Evolutionary conservation across 2,888 invertebrate species (phyloP), one percentile per base, ranked within the genome.

Genomic region (Norana najaformis): DNA sequence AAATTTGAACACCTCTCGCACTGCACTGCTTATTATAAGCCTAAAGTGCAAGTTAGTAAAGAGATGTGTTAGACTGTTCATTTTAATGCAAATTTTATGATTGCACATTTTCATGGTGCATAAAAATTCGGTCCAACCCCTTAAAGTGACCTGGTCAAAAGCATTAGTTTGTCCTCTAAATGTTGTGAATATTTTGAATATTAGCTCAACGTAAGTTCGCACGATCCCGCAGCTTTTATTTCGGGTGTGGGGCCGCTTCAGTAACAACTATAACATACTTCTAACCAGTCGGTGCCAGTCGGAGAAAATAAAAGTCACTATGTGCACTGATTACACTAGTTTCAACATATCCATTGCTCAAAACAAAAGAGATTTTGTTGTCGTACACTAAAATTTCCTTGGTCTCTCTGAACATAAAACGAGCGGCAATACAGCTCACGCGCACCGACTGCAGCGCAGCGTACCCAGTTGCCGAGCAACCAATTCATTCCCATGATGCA

Each of bases 381-480:
- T 53, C 30, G 23, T 69, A 69, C 30, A 30, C 69, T 2, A 69
- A 0, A 69, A 69, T 69, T 69, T 8, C 47, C 47, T 69, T 69
- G 2, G 69, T 13, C 30, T 8, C n/a, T 6, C 23, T 6, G 6
- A 47, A 69, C 69, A 11, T 20, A 23, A 69, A 69, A 69, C 69
- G n/a, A 69, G 69, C 69, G 69, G 69, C 69, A 69, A 69, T 69
- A n/a, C 69, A 69, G 3, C 1, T n/a, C 30, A n/a, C 85, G 36
- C 36, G 85, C 85, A 85, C 85, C 85, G 85, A 85, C 85, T 85
- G 85, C 85, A 36, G 85, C 35, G 18, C 36, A 36, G 35, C 36
- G 35, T 85, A 35, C 37, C 37, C 23, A 13, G 85, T 85, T 85
- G 85, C 85, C 85, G 20, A 85, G 85, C 85, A 85, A 85, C 85